Base-by-base conservation (phyloP, 2,888 invertebrate species). In the Nomada fucata region DNA sequence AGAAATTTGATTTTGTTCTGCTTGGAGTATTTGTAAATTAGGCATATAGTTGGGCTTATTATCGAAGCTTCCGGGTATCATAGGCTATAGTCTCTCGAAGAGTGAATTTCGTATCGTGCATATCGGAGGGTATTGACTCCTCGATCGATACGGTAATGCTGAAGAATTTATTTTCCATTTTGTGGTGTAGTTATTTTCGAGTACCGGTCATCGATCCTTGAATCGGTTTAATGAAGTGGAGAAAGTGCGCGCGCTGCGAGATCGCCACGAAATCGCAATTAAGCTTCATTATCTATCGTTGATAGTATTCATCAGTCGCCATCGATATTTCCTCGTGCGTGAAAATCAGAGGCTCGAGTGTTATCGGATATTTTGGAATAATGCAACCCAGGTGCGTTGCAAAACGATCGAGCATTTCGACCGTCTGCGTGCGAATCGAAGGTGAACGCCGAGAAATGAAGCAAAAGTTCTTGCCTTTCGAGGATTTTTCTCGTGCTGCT, bases 361-460 rank as follows among this genome's bases (percentile, higher is more conserved):
- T 70, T 70, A 79, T 79, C 64, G 63, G 69, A 70, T 76, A 76
- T 76, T 70, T 57, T 42, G 36, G 36, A 70, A 69, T 72, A 76
- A 65, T 69, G 44, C 75, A 36, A 36, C 42, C 13, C 69, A 63
- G 11, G 44, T 23, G 50, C 29, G 64, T 63, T 55, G n/a, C 64
- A 11, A 26, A 29, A 26, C 68, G 61, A 78, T 72, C 69, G 65
- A 65, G 72, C 55, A 73, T 63, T 50, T 59, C 71, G 0, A 63
- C 64, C 79, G 47, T 11, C 20, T 78, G 55, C 53, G 63, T 60
- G 73, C 42, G 65, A 86, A 69, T 65, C 64, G 61, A 29, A 50
- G 71, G 57, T 68, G 80, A 85, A 85, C 55, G 61, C 73, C 23
- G 29, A 29, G 53, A 75, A 83, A 83, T 83, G 68, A 81, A 81